Evolutionary conservation across 2,888 invertebrate species (phyloP), one percentile per base, ranked within the genome.

Genomic region (Xylophagus ater): DNA sequence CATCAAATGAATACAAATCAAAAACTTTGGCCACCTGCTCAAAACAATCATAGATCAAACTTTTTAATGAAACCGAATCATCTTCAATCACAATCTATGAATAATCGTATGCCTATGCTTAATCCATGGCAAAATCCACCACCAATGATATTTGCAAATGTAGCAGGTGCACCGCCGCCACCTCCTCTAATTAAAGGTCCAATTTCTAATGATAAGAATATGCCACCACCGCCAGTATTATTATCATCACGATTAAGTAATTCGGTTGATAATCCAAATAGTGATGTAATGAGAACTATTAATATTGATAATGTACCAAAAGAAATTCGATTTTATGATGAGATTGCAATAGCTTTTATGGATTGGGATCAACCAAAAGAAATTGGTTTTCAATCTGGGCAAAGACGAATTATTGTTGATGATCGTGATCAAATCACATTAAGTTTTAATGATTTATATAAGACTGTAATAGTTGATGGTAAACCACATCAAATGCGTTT

Each of bases 311-410:
- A 81, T 0, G 66, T 78, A 13, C 77, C 82, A 0, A 72, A 86
- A 48, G 87, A 87, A 56, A 84, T 65, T 33, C 60, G 89, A 14
- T 88, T 86, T 53, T 90, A 93, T 54, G 87, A 84, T 14, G 80
- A 86, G 44, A 81, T 78, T 2, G 88, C 86, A 0, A 73, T 92
- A 20, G 81, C 87, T 2, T 81, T 93, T 57, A 74, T 90, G 67
- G 81, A 80, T 40, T 82, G 83, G 73, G 82, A 85, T 50, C 87
- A 87, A 58, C 88, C 89, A 0, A 70, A 85, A 40, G 87, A 89
- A 58, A 81, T 90, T 36, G 77, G 78, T 15, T 90, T 90, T 59
- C 77, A 86, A 52, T 77, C 79, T n/a, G 89, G 88, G 1, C 74
- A 74, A 37, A 67, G 85, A 36, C 66, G 79, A 38, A 74, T 87